Evolutionary conservation across 2,113 vertebrate species (phyloP).

Genomic region (Merops nubicus): DNA sequence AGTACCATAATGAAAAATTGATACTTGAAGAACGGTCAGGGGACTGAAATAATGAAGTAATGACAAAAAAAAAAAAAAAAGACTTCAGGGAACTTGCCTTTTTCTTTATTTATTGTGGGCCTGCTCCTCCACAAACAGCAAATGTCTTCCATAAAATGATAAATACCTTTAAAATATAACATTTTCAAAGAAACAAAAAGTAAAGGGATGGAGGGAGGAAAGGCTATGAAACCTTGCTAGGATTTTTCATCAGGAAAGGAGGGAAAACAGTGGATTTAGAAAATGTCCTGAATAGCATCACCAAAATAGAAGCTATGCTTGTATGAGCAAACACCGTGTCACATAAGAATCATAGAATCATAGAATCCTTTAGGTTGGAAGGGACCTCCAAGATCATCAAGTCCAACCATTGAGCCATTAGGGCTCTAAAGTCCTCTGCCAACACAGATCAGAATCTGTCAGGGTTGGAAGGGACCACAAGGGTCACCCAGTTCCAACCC

Average conservation of each 20-base stretch:
- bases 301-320: background rate
- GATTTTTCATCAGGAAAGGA: background rate
- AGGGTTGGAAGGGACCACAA: no score
- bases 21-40: background rate
- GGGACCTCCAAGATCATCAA: no score
- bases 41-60: background rate
- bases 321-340: background rate
- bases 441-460: no score
- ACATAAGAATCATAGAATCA: no score
- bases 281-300: background rate
- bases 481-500: no score
- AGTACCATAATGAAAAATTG: conserved; percentile 7
- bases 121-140: background rate
- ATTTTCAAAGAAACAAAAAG: background rate
- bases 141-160: background rate
- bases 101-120: background rate
- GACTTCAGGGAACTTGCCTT: background rate
- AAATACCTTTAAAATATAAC: background rate
- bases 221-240: background rate
- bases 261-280: background rate
- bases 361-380: no score
- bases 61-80: background rate
- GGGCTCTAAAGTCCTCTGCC: no score
- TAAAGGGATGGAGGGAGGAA: background rate
- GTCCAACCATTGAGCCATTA: no score